Conservation (phyloP, 2,113 vertebrate species). For the Redunca redunca region DNA sequence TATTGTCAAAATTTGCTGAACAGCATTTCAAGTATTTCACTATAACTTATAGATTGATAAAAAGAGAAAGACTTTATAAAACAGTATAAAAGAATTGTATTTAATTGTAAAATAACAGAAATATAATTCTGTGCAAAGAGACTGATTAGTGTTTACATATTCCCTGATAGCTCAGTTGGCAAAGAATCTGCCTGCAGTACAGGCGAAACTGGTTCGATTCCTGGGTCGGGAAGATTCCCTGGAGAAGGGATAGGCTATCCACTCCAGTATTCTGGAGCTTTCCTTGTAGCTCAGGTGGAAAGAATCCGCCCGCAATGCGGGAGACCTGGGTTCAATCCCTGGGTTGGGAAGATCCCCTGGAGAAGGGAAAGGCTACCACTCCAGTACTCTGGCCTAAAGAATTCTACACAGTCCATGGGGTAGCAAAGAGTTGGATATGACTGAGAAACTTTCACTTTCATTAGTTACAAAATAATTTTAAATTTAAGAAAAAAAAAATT, state of each 20-base stretch:
- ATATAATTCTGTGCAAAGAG: background rate
- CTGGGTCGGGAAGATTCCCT: fast-evolving
- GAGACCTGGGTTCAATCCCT: background rate
- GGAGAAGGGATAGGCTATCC: background rate
- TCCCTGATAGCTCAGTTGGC: background rate
- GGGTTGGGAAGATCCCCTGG: background rate
- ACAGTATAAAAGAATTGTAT: background rate
- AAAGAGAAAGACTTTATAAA: background rate
- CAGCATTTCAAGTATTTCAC: background rate
- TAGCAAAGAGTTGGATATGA: background rate
- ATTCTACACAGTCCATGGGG: background rate
- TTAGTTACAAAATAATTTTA: background rate
- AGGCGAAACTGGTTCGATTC: fast-evolving
- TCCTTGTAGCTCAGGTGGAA: background rate
- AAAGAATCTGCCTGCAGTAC: background rate
- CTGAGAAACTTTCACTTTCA: background rate
- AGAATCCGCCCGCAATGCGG: background rate
- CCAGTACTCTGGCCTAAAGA: background rate
- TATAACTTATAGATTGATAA: background rate
- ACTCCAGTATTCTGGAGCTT: background rate
- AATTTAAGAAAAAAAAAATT: background rate
- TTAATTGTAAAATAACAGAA: background rate
- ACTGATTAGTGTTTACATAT: background rate
- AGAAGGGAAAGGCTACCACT: background rate
- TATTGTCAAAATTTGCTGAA: background rate